Evolutionary conservation across 2,888 invertebrate species (phyloP), one percentile per base, ranked within the genome.

Genomic region (Eremobia ochroleuca): DNA sequence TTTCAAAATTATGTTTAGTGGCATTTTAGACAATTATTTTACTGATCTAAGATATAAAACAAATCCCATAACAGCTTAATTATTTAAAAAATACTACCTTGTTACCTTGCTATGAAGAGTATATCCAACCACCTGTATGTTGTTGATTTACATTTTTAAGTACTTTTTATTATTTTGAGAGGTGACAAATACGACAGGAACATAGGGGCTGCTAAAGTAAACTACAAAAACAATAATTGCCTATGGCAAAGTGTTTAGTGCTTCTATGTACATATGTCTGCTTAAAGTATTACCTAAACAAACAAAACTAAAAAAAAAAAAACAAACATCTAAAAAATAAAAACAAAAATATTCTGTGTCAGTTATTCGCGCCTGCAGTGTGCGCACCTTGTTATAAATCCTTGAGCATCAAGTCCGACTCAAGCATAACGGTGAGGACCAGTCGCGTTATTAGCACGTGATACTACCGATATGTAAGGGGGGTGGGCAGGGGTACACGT

Each of bases 321-420:
- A 6, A 28, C n/a, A 28, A 15, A 3, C 13, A n/a, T n/a, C n/a
- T 11, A 21, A 2, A 0, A 52, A 46, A 21, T 28, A 55, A 46
- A 13, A 25, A 0, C 0, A 21, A 1, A 18, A 40, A 18, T 31
- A 21, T 31, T 62, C 21, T 11, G 61, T 37, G 52, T 68, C 61
- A 34, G 4, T 77, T 6, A 59, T 21, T n/a, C 52, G 69, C n/a
- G 58, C 77, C 88, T 78, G 65, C 88, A 90, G 85, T 92, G 90
- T 89, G 87, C 72, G 74, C 85, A 87, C 86, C 89, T 87, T 88
- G 89, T 90, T 90, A 92, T 92, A 92, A 92, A 91, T 92, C 92
- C 91, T 89, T 88, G 89, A 90, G 88, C 91, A 91, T 92, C 91
- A 91, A 88, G 88, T 86, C 82, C 73, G 81, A 89, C 86, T 88